Evolutionary conservation across 2,797 vertebrate species (phyloP).

Genomic region (Enteromius anoplus): DNA sequence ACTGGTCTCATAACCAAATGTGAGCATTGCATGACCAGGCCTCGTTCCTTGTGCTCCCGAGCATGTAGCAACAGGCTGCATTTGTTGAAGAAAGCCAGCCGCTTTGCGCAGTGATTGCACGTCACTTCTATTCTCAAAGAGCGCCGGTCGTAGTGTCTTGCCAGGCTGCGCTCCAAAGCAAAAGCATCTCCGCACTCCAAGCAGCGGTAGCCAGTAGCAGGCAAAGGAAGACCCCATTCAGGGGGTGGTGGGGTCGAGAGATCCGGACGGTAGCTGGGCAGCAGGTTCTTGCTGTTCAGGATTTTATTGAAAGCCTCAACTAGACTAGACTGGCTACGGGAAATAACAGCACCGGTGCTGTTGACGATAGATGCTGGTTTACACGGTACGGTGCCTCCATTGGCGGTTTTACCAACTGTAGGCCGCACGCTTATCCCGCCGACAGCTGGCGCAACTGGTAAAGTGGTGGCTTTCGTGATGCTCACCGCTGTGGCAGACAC

Average conservation of each 20-base stretch:
- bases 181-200: conserved; percentile 94
- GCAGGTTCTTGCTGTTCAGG: conserved; percentile 94
- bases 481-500: conserved; percentile 81
- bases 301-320: conserved; percentile 98
- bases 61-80: conserved; percentile 95
- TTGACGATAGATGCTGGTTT: conserved; percentile 84
- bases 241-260: conserved; percentile 80
- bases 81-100: conserved; percentile 97
- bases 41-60: conserved; percentile 95
- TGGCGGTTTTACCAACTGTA: conserved; percentile 81
- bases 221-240: conserved; percentile 67
- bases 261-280: conserved; percentile 92
- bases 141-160: conserved; percentile 91
- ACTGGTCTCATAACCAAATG: conserved; percentile 95
- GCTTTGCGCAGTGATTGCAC: conserved; percentile 95
- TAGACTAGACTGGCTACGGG: conserved; percentile 91
- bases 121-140: conserved; percentile 97
- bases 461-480: conserved; percentile 80
- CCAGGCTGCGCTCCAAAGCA: conserved; percentile 91
- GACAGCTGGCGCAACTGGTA: conserved; percentile 77
- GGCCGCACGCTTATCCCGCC: conserved; percentile 76
- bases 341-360: conserved; percentile 86
- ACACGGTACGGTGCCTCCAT: conserved; percentile 74
- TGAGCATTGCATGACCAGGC: conserved; percentile 97
- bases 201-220: conserved; percentile 86